These are phyloP conservation scores for Lanius ludovicianus DNA, from an alignment of 2,113 vertebrate species.

Conservation along the genomic window DNA sequence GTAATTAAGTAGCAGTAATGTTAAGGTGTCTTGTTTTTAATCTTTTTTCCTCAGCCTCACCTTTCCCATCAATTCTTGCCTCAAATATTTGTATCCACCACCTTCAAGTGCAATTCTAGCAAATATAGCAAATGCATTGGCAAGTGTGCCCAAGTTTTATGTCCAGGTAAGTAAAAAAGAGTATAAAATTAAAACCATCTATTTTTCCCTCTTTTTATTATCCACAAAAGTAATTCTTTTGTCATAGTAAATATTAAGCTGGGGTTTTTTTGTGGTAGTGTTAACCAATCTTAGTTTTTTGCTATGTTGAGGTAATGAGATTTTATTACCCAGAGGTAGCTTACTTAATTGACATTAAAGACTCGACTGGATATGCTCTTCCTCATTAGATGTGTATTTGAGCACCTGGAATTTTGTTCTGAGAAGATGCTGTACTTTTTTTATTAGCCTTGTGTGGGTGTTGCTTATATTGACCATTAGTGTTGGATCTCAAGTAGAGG, in stretches of 20 bases:
- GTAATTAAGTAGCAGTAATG: neutral
- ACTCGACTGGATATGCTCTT: neutral
- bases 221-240: neutral
- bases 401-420: neutral
- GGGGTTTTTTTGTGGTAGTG: neutral
- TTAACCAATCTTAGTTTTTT: neutral
- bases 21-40: neutral
- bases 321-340: neutral
- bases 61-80: conserved; percentile 89
- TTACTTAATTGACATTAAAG: neutral
- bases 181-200: neutral
- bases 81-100: conserved; percentile 96
- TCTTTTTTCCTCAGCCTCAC: conserved; percentile 81
- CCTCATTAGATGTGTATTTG: neutral
- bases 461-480: neutral
- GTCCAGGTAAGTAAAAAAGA: conserved; percentile 85
- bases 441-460: neutral
- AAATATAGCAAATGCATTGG: conserved; percentile 91
- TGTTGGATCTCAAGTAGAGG: neutral
- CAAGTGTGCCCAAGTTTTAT: conserved; percentile 95
- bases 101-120: conserved; percentile 88
- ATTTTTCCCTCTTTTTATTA: neutral
- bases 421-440: neutral
- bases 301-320: neutral
- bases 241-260: neutral